Evolutionary conservation across 1,140 invertebrate genomes (phyloP).

Genomic region (Gryon sp.): DNA sequence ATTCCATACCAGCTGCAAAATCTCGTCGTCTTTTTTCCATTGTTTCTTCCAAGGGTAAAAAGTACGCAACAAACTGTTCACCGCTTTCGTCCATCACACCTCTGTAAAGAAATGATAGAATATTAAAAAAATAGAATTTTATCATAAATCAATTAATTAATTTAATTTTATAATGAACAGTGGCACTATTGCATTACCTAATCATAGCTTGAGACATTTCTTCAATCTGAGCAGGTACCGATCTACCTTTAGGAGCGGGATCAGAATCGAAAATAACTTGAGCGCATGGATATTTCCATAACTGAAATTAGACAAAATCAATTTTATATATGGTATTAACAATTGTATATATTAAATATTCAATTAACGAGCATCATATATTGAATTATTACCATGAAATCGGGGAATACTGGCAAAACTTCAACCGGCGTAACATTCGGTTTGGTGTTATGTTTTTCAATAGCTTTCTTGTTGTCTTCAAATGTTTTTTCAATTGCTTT

Average conservation of each 20-base stretch:
- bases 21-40: conserved; percentile 92
- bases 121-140: conserved; percentile 6
- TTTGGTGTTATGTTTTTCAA: conserved; percentile 97
- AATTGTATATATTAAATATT: too few species aligned
- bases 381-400: conserved; percentile 86
- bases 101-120: conserved; percentile 79
- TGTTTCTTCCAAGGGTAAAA: conserved; percentile 96
- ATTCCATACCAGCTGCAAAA: conserved; percentile 87
- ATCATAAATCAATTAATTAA: too few species aligned
- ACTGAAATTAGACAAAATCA: too few species aligned
- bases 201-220: conserved; percentile 99
- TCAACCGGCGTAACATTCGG: conserved; percentile 95
- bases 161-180: too few species aligned
- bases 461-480: conserved; percentile 91
- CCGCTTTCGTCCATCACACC: conserved; percentile 99
- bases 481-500: conserved; percentile 99
- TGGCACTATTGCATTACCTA: conserved; percentile 82
- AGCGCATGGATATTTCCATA: conserved; percentile 98
- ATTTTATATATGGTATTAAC: too few species aligned
- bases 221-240: conserved; percentile 92
- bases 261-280: conserved; percentile 99
- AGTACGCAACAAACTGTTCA: conserved; percentile 99
- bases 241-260: conserved; percentile 90
- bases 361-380: not conserved
- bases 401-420: conserved; percentile 93